Percentiles rank a stretch among this genome's conserved stretches.
These are phyloP conservation scores for Catamblyrhynchus diadema DNA, from an alignment of 2,797 vertebrate genomes.

Conservation along the genomic window DNA sequence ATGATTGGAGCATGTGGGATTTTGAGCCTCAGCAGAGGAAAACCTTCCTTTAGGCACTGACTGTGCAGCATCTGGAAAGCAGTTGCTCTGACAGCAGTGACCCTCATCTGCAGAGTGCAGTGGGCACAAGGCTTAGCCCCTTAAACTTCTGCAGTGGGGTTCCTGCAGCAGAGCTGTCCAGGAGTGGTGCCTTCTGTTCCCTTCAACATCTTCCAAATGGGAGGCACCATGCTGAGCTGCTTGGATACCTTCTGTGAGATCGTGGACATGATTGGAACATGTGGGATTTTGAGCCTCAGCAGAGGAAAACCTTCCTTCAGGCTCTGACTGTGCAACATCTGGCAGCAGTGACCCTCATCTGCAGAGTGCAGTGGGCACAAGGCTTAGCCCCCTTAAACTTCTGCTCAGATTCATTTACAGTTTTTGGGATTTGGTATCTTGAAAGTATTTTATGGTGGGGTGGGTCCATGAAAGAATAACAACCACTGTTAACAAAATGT, in stretches of 20 bases:
- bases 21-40: background rate
- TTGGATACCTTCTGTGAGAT: background rate
- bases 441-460: background rate
- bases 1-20: fast-evolving
- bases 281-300: background rate
- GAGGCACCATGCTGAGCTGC: background rate
- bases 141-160: background rate
- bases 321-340: background rate
- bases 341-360: background rate
- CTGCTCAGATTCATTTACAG: background rate
- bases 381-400: background rate
- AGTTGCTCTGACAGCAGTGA: background rate
- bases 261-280: fast-evolving
- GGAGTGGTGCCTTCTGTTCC: background rate
- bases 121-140: background rate
- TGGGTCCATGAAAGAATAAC: background rate
- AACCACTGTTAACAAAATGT: background rate
- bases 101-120: background rate
- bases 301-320: background rate
- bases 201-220: background rate
- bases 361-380: background rate
- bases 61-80: background rate
- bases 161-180: background rate
- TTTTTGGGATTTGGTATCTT: background rate
- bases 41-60: background rate